Percentiles rank a stretch among this genome's conserved stretches.
Evolutionary conservation across 2,113 vertebrate genomes (phyloP).

Genomic region (human): DNA sequence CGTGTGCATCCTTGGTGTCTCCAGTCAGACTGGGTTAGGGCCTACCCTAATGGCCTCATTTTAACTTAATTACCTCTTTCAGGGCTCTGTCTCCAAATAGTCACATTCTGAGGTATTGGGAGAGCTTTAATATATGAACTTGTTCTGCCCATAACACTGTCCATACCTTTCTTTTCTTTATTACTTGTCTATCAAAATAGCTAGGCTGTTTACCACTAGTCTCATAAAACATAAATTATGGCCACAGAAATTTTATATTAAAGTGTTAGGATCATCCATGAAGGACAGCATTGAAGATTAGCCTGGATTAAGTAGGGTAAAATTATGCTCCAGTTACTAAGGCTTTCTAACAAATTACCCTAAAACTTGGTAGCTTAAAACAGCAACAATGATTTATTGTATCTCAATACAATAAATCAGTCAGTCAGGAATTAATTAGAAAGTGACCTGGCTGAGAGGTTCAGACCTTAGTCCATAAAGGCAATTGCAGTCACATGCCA

Average conservation of each 20-base stretch:
- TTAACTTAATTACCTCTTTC: not conserved
- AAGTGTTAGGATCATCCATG: not conserved
- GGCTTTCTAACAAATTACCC: not conserved
- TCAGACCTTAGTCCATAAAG: not conserved
- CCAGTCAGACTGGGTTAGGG: not conserved
- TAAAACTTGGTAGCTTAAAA: slow-evolving; percentile 3
- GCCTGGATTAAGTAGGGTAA: not conserved
- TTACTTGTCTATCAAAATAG: not conserved
- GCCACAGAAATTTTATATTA: not conserved
- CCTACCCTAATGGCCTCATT: not conserved
- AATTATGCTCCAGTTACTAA: not conserved
- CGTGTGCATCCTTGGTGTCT: not conserved
- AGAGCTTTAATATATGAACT: not conserved
- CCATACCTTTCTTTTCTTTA: not conserved
- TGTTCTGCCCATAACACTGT: not conserved
- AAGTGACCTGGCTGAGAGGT: not conserved
- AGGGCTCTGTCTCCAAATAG: not conserved
- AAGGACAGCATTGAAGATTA: not conserved
- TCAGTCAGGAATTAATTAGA: not conserved
- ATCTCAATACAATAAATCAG: not conserved
- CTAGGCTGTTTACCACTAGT: not conserved
- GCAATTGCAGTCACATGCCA: not conserved
- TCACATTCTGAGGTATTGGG: not conserved
- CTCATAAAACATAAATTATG: not conserved
- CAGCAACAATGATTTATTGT: not conserved